A percentile compares a stretch with the other conserved stretches of the same genome.
Evolutionary conservation across 2,113 vertebrate genomes (phyloP).

Genomic region (Pelmatolapia mariae): DNA sequence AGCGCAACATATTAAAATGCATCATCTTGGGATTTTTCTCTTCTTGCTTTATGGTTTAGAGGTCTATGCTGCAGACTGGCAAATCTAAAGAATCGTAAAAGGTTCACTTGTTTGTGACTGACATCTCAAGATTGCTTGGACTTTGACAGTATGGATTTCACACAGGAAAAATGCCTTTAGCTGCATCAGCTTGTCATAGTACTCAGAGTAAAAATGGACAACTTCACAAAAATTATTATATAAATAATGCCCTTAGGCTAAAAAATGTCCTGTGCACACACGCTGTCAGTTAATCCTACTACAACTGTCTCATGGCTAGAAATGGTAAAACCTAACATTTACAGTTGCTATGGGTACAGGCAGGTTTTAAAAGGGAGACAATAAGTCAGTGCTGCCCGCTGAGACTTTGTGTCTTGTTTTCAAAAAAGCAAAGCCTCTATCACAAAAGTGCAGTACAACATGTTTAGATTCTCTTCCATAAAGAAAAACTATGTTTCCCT

Average conservation of each 20-base stretch:
- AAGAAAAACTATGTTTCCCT: not conserved
- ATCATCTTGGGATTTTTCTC: not conserved
- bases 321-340: not conserved
- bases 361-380: not conserved
- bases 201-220: not conserved
- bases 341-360: not conserved
- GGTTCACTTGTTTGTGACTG: not conserved
- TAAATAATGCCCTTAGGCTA: not conserved
- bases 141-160: not conserved
- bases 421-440: not conserved
- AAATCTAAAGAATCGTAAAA: not conserved
- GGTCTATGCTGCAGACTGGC: not conserved
- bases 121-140: not conserved
- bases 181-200: not conserved
- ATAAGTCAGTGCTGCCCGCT: not conserved
- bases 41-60: not conserved
- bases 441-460: not conserved
- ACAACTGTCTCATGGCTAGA: not conserved
- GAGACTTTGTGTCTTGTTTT: not conserved
- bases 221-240: not conserved
- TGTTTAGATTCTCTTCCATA: not conserved
- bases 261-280: not conserved
- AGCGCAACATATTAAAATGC: not conserved
- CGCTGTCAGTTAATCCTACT: not conserved
- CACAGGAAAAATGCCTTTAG: not conserved